phyloP scores from a whole-genome alignment of 2,888 invertebrate species.

The Glaucopsyche alexis region DNA sequence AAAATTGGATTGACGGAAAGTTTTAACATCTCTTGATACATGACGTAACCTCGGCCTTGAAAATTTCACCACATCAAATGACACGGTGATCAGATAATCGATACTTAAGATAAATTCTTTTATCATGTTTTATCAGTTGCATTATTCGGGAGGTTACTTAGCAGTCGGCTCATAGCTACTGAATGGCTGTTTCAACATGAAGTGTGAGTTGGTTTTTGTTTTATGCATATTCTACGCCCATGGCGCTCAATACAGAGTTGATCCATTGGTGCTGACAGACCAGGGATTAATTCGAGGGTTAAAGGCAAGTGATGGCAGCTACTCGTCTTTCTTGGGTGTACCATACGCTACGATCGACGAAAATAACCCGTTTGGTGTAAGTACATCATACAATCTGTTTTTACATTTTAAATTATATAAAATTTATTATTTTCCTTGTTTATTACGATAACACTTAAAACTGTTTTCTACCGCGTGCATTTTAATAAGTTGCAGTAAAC shows the following conservation, averaged over 20 bases:
- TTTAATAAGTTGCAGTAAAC: not conserved
- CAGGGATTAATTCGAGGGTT: conserved; percentile 68
- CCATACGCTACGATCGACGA: conserved; percentile 65
- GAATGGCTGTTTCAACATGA: conserved; percentile 45
- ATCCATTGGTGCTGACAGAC: conserved; percentile 62
- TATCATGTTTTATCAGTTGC: not conserved
- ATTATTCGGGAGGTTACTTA: not conserved
- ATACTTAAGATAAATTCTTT: conserved; percentile 32
- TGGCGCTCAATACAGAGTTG: conserved; percentile 54
- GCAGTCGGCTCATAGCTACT: conserved; percentile 5
- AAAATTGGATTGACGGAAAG: too few relatives aligned
- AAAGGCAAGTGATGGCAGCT: conserved; percentile 60
- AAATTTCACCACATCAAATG: not conserved
- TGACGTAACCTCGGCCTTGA: conserved; percentile 1
- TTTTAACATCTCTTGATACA: not conserved
- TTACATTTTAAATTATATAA: not conserved
- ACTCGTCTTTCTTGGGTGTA: conserved; percentile 66
- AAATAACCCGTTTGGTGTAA: conserved; percentile 70
- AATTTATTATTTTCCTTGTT: not conserved
- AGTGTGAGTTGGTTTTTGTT: conserved; percentile 42
- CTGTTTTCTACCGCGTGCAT: not conserved
- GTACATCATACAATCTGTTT: conserved; percentile 41
- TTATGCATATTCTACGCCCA: conserved; percentile 42
- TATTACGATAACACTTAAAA: not conserved
- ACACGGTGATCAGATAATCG: conserved; percentile 12